These are phyloP conservation scores for Zaprionus bogoriensis DNA, from an alignment of 2,888 invertebrate species.

Conservation along the genomic window DNA sequence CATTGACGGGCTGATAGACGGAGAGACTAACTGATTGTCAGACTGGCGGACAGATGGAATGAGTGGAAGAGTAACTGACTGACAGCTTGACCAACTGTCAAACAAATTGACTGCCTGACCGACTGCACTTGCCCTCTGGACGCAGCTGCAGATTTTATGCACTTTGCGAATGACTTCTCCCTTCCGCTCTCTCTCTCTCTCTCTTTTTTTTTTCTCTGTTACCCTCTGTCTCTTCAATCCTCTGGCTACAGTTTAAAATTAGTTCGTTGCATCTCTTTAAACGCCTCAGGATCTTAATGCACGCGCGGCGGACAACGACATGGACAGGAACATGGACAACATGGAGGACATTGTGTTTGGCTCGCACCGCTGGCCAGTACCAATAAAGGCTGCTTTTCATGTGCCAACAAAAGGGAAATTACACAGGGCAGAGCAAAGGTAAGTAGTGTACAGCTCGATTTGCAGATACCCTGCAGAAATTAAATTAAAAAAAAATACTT, in stretches of 20 bases:
- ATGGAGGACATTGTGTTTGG: neutral
- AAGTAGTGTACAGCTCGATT: neutral
- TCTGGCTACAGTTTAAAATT: neutral
- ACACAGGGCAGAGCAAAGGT: neutral
- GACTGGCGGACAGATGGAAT: conserved; percentile 1
- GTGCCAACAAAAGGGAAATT: conserved; percentile 26
- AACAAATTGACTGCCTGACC: neutral
- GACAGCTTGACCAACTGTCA: neutral
- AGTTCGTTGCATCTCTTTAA: conserved; percentile 12
- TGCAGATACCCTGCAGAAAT: conserved; percentile 2
- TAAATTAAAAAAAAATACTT: neutral
- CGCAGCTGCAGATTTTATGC: neutral
- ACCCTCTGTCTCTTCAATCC: neutral
- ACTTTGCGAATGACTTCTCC: no score
- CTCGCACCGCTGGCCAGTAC: neutral
- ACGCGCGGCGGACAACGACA: neutral
- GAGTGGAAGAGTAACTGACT: neutral
- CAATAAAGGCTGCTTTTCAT: conserved; percentile 31
- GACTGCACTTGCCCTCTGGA: neutral
- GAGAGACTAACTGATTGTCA: neutral
- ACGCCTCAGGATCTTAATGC: conserved; percentile 4
- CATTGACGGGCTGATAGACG: neutral
- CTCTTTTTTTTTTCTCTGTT: neutral
- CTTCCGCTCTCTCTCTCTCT: neutral
- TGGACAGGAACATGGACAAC: neutral